Percentiles rank a stretch among this genome's conserved stretches.
Conservation (phyloP, 2,888 invertebrate species). For the Malachius bipustulatus region DNA sequence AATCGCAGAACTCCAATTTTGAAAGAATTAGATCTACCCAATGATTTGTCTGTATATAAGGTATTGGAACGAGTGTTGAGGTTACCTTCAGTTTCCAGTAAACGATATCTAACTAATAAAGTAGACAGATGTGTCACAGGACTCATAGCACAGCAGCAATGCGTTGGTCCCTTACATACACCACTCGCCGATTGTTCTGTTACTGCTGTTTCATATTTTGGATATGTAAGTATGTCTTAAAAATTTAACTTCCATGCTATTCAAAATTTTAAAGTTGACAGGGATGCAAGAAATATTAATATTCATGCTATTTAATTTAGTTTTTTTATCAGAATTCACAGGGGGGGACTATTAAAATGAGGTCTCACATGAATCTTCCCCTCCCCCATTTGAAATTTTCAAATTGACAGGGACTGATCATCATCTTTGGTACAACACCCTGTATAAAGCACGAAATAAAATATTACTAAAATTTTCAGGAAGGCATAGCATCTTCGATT, state of each 20-base stretch:
- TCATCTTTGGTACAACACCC: too few species aligned
- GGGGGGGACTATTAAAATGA: too few species aligned
- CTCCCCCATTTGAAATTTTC: too few species aligned
- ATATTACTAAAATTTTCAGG: too few species aligned
- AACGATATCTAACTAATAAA: conserved; percentile 90
- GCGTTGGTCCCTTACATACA: conserved; percentile 93
- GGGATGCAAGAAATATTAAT: too few species aligned
- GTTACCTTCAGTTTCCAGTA: conserved; percentile 86
- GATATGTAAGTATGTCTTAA: conserved; percentile 46
- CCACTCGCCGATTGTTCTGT: conserved; percentile 92
- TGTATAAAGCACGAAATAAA: too few species aligned
- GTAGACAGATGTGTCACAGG: conserved; percentile 93
- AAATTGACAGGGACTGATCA: too few species aligned
- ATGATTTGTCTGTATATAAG: conserved; percentile 51
- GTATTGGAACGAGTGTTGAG: conserved; percentile 71
- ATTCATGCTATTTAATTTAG: too few species aligned
- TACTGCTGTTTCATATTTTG: conserved; percentile 75
- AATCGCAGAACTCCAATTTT: conserved; percentile 27
- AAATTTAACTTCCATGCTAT: too few species aligned
- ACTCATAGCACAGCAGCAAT: conserved; percentile 93
- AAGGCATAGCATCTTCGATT: conserved; percentile 88
- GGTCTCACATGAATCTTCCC: too few species aligned
- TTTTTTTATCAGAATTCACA: too few species aligned
- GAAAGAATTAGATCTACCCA: conserved; percentile 29
- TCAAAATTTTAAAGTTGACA: too few species aligned